Conservation (phyloP, 2,888 invertebrate genomes). For the Epirrhoe tristata region DNA sequence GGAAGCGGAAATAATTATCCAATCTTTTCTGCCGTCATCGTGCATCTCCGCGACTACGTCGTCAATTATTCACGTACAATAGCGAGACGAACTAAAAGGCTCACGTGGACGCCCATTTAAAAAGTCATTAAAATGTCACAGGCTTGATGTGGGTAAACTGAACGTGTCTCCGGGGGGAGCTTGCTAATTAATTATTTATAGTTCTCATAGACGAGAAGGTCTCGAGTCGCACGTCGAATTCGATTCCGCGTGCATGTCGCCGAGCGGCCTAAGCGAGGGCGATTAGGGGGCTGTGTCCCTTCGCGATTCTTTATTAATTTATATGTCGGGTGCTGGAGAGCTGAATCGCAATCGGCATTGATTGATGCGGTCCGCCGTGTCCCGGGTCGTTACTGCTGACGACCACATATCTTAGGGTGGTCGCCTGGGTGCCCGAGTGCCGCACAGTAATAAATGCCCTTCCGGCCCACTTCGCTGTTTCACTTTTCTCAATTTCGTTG, state of each 20-base stretch:
- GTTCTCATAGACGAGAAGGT: conserved; percentile 61
- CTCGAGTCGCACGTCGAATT: conserved; percentile 42
- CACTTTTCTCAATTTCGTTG: conserved; percentile 81
- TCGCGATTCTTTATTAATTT: conserved; percentile 67
- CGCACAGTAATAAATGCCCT: conserved; percentile 64
- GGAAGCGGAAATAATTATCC: conserved; percentile 68
- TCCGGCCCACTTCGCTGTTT: conserved; percentile 67
- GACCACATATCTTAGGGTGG: conserved; percentile 41
- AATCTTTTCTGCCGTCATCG: conserved; percentile 56
- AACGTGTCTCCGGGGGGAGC: conserved; percentile 56
- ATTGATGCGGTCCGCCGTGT: conserved; percentile 40
- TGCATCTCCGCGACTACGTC: conserved; percentile 48
- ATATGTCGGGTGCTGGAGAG: conserved; percentile 45
- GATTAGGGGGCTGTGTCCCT: conserved; percentile 51
- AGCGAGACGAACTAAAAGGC: conserved; percentile 53
- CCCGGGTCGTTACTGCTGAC: conserved; percentile 37
- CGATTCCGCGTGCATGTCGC: conserved; percentile 46
- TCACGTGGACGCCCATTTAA: conserved; percentile 70
- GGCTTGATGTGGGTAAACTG: conserved; percentile 70
- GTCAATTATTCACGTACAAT: conserved; percentile 65
- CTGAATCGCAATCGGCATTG: conserved; percentile 37
- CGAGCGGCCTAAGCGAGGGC: conserved; percentile 36
- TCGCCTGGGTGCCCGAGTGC: conserved; percentile 52
- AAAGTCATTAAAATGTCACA: conserved; percentile 80
- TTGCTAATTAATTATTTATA: conserved; percentile 77